Evolutionary conservation across 2,888 invertebrate species (phyloP).

Genomic region (Carabus problematicus): DNA sequence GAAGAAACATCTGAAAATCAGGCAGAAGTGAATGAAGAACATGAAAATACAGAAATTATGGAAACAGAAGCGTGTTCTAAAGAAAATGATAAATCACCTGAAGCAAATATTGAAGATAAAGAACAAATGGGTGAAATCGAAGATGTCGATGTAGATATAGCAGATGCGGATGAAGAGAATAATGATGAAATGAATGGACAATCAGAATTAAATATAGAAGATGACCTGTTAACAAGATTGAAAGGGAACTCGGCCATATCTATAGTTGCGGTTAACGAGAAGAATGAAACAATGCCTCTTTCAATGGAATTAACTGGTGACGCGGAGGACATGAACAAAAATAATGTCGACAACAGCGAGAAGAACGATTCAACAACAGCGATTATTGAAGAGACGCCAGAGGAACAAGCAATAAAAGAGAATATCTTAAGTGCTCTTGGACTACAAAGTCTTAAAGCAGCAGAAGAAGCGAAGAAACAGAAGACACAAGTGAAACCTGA

Average conservation of each 20-base stretch:
- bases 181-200: slow-evolving; percentile 59
- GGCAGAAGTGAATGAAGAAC: not conserved
- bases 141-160: slow-evolving; percentile 5
- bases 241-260: slow-evolving; percentile 65
- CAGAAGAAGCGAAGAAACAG: slow-evolving; percentile 68
- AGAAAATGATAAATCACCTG: slow-evolving; percentile 21
- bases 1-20: not conserved
- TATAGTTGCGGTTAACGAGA: slow-evolving; percentile 57
- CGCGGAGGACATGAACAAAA: slow-evolving; percentile 1
- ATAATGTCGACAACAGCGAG: slow-evolving; percentile 37
- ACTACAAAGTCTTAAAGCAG: slow-evolving; percentile 75
- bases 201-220: slow-evolving; percentile 59
- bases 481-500: slow-evolving; percentile 49
- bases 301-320: slow-evolving; percentile 27
- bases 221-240: slow-evolving; percentile 63
- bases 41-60: not conserved
- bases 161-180: slow-evolving; percentile 9
- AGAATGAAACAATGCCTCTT: slow-evolving; percentile 15
- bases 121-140: not conserved
- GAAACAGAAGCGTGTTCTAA: not conserved
- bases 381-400: slow-evolving; percentile 50
- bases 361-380: slow-evolving; percentile 30
- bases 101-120: slow-evolving; percentile 33
- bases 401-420: slow-evolving; percentile 65
- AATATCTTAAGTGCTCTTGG: slow-evolving; percentile 77